Percentiles rank a stretch among this genome's conserved stretches.
phyloP scores from a whole-genome alignment of 1,140 invertebrate species.

The Drosophila seguyi region DNA sequence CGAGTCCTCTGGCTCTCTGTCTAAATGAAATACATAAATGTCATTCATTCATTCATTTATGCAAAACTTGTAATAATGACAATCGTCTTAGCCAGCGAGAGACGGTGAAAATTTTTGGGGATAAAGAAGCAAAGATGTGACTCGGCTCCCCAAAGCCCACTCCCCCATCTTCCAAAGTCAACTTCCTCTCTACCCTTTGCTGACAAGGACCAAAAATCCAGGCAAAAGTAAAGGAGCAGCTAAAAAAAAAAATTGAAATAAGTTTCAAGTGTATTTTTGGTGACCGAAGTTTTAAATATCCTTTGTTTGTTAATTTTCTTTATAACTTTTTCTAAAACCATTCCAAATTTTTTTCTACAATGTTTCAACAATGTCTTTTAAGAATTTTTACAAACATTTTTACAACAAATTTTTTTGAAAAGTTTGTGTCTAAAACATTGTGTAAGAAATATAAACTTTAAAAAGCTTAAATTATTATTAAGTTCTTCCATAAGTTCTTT shows the following conservation, averaged over 20 bases:
- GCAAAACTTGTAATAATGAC: constrained; percentile 83
- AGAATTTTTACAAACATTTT: not conserved
- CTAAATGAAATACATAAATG: constrained; percentile 80
- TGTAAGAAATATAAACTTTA: no score
- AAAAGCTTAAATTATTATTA: no score
- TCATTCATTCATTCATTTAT: constrained; percentile 81
- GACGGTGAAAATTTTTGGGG: constrained; percentile 4
- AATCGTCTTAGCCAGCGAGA: constrained; percentile 42
- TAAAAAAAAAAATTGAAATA: not conserved
- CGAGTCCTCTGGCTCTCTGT: constrained; percentile 27
- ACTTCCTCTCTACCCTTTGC: constrained; percentile 25
- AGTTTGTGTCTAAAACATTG: no score
- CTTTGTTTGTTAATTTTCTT: not conserved
- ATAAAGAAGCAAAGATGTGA: constrained; percentile 34
- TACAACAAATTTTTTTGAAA: not conserved
- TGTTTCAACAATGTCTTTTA: not conserved
- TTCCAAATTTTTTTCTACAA: not conserved
- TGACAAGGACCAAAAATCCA: constrained; percentile 53
- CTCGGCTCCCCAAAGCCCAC: not conserved
- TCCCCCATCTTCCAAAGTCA: not conserved
- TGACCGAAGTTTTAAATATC: not conserved
- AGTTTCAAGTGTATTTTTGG: not conserved
- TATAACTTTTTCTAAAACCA: not conserved
- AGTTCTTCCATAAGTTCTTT: not conserved
- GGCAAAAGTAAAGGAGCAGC: constrained; percentile 35